A percentile compares a stretch with the other conserved stretches of the same genome.
Evolutionary conservation across 2,888 invertebrate species (phyloP).

Genomic region (Drosophila vallismaia): DNA sequence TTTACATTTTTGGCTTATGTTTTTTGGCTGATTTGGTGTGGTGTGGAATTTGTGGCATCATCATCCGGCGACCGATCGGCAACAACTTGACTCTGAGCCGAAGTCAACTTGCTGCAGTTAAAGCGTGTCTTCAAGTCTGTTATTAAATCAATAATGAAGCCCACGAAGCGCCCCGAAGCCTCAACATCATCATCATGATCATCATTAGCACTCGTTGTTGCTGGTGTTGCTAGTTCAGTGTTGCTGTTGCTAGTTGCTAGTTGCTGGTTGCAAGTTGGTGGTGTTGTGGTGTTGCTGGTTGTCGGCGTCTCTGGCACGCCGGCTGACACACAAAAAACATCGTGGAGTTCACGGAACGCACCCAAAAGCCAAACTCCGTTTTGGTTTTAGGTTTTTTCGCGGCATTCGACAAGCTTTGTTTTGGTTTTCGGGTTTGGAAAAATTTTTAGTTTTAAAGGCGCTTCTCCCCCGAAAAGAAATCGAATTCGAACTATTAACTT

Average conservation of each 20-base stretch:
- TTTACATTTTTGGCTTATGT: constrained; percentile 47
- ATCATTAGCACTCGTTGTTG: constrained; percentile 72
- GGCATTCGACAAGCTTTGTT: constrained; percentile 67
- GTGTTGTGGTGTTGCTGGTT: constrained; percentile 38
- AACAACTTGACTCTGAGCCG: constrained; percentile 54
- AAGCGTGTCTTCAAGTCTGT: constrained; percentile 79
- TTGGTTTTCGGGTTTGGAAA: constrained; percentile 12
- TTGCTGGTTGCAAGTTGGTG: constrained; percentile 25
- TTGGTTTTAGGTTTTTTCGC: constrained; percentile 36
- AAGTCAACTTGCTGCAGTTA: constrained; percentile 61
- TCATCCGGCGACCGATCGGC: constrained; percentile 44
- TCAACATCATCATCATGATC: constrained; percentile 57
- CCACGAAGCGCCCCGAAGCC: constrained; percentile 74
- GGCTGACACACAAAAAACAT: constrained; percentile 82
- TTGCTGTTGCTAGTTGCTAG: constrained; percentile 25
- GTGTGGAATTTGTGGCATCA: constrained; percentile 72
- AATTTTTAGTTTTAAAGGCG: constrained; percentile 48
- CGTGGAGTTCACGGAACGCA: constrained; percentile 84
- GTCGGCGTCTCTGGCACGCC: constrained; percentile 63
- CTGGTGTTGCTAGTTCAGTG: constrained; percentile 24
- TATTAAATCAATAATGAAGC: constrained; percentile 83
- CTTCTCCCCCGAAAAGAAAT: constrained; percentile 62
- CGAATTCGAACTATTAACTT: constrained; percentile 78
- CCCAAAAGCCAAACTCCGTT: constrained; percentile 82
- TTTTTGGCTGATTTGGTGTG: constrained; percentile 36